Base-by-base conservation (phyloP, 2,888 invertebrate genomes). In the Metacarcinus magister region DNA sequence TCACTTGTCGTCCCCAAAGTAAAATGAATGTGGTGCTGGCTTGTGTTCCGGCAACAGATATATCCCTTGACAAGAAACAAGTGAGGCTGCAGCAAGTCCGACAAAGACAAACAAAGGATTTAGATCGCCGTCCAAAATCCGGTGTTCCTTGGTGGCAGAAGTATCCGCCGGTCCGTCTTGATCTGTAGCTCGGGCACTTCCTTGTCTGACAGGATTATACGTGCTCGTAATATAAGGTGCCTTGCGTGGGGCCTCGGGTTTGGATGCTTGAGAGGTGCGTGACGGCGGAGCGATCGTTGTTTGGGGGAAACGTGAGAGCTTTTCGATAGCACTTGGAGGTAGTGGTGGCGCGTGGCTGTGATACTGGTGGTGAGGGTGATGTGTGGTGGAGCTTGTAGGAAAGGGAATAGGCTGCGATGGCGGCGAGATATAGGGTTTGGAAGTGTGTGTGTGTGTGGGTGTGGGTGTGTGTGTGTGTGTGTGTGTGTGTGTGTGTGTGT, bases 171-270 rank as follows among this genome's bases (percentile, higher is more conserved):
- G 39, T 87, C 13, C 39, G 87, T 87, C 87, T 87, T 87, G 87
- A 87, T 87, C 87, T 87, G 39, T 32, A 39, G 87, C 39, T 87
- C 4, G 32, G 32, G 10, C 87, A 39, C 32, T 87, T 39, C 87
- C 87, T 87, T 87, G 87, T 87, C 39, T 87, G 87, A 16, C 87
- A 39, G 87, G 87, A 39, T 75, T 75, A 87, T 87, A 87, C 87
- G 87, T 87, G 87, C 87, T 87, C 87, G 87, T 87, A 87, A 87
- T 87, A 39, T 87, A 13, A 87, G 87, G 87, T 39, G 87, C 87
- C 87, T 87, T 87, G 87, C 39, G 87, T 39, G 67, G 39, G 87
- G 87, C 87, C 87, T 32, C 7, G 39, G 87, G 39, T 8, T 16
- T 87, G 3, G 87, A 87, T 39, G 39, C 87, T 87, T 16, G 16